Evolutionary conservation across 2,888 invertebrate genomes (phyloP).

Genomic region (Mythimna albipuncta): DNA sequence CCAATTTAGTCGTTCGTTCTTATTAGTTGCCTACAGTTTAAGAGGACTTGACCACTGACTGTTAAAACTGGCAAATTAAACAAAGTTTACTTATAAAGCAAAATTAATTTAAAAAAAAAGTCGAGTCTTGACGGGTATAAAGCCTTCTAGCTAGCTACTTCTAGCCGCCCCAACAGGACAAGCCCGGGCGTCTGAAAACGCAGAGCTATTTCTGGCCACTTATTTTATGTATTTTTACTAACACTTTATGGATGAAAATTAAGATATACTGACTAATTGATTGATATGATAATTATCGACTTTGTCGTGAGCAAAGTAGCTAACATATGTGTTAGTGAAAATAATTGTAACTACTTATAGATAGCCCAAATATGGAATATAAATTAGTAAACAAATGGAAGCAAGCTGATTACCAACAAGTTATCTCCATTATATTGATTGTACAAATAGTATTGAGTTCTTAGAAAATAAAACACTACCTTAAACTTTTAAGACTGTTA

Average conservation of each 20-base stretch:
- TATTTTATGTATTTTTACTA: too few species aligned
- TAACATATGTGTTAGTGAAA: neutral
- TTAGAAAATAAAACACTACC: neutral
- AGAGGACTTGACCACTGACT: neutral
- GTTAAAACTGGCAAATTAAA: neutral
- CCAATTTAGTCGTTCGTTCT: constrained; percentile 38
- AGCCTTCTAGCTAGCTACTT: too few species aligned
- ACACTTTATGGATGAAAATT: too few species aligned
- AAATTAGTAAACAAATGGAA: neutral
- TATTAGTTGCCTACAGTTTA: constrained; percentile 25
- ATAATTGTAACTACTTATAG: too few species aligned
- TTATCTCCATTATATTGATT: neutral
- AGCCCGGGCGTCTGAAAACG: too few species aligned
- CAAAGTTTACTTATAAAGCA: neutral
- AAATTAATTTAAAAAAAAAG: too few species aligned
- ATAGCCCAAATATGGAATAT: neutral
- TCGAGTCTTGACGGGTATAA: too few species aligned
- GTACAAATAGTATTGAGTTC: neutral
- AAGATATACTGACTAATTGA: too few species aligned
- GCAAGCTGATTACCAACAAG: neutral
- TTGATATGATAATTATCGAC: neutral
- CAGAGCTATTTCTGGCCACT: too few species aligned
- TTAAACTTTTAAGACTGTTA: neutral
- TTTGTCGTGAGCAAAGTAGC: neutral
- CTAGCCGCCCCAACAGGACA: too few species aligned